These are phyloP conservation scores for Ashinkailepas kermadecensis DNA, from an alignment of 2,888 invertebrate species.

Conservation along the genomic window DNA sequence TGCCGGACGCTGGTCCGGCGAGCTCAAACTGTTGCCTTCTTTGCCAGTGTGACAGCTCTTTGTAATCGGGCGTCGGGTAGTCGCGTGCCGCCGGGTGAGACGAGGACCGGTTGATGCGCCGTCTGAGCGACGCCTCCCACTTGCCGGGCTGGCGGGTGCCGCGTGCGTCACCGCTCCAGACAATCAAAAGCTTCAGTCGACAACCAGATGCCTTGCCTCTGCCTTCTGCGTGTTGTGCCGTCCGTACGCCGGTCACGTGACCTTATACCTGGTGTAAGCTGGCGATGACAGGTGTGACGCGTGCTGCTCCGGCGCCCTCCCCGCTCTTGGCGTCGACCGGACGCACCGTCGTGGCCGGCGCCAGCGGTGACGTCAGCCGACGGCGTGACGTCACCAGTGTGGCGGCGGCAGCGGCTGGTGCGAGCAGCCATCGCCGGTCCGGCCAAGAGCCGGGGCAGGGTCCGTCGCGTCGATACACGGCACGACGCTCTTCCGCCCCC, in stretches of 20 bases:
- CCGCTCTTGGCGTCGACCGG: neutral
- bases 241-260: neutral
- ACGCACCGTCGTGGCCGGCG: neutral
- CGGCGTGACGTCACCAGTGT: neutral
- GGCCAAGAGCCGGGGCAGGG: conserved; percentile 9
- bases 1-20: neutral
- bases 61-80: no score
- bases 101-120: no score
- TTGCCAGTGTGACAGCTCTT: neutral
- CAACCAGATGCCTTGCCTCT: neutral
- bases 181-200: neutral
- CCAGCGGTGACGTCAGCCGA: neutral
- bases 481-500: neutral
- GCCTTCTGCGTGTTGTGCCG: conserved; percentile 11
- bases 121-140: neutral
- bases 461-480: neutral
- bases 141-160: neutral
- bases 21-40: conserved; percentile 5
- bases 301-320: neutral
- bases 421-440: neutral
- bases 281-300: neutral
- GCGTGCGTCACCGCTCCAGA: neutral
- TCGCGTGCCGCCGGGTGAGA: no score
- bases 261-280: neutral
- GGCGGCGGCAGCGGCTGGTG: neutral